phyloP scores from a whole-genome alignment of 2,113 vertebrate genomes.

The Elaphurus davidianus region DNA sequence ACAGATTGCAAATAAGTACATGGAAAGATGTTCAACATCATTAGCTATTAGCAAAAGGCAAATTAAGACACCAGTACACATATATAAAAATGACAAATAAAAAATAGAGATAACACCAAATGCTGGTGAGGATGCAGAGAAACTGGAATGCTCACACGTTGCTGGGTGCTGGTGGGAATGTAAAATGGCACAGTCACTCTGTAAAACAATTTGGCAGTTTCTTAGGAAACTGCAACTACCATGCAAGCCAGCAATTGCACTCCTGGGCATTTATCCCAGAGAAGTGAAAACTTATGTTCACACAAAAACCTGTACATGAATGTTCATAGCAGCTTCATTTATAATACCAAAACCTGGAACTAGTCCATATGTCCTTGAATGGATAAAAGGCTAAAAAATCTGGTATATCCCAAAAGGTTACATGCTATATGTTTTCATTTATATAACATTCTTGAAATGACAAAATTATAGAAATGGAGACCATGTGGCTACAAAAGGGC shows the following conservation, averaged over 20 bases:
- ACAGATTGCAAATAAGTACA: not conserved
- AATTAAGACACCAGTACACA: not conserved
- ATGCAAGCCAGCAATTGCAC: not conserved
- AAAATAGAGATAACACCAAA: not conserved
- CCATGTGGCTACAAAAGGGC: not conserved
- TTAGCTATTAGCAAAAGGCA: not conserved
- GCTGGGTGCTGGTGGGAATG: not conserved
- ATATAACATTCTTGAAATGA: not conserved
- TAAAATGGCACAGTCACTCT: not conserved
- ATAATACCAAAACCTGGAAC: not conserved
- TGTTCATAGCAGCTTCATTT: not conserved
- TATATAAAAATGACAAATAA: not conserved
- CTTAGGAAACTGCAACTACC: not conserved
- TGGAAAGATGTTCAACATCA: not conserved
- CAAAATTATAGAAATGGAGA: conserved; percentile 3
- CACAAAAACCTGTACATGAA: not conserved
- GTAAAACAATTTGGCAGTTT: not conserved
- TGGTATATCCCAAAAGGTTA: not conserved
- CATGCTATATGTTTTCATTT: not conserved
- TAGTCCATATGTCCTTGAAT: not conserved
- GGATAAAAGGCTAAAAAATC: not conserved
- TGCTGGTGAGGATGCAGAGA: not conserved
- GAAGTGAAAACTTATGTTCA: not conserved
- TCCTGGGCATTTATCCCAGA: not conserved
- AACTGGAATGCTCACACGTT: not conserved